Evolutionary conservation across 2,113 vertebrate species (phyloP), one percentile per base, ranked within the genome.

Genomic region (Eurystomus gularis): DNA sequence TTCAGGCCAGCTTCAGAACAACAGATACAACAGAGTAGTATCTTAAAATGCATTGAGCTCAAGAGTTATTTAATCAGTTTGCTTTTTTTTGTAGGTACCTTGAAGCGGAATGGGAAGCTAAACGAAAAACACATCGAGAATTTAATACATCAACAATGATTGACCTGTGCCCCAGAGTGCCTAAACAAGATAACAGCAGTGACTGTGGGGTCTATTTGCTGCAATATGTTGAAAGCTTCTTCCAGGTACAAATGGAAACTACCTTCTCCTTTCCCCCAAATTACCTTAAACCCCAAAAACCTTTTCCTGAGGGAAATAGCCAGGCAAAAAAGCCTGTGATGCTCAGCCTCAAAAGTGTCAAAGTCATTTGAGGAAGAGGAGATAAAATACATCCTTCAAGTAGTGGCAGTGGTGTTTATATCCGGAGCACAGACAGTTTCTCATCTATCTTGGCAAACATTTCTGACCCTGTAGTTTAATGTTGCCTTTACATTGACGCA

Each of bases 201-300:
- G 99, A 99, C 94, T 99, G 99, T 90, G 99, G 99, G 28, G 98
- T 99, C 25, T 99, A 99, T 94, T 98, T 99, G 86, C 97, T 99
- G 55, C 99, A 99, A 14, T 99, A 99, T 58, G 99, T 99, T 20
- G 99, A 99, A 96, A 99, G 98, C 88, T 99, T 99, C 97, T 97
- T 99, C 46, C 98, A 99, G 99, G 99, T 99, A 98, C 25, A 80
- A 48, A 90, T 85, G 68, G 58, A 90, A 82, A 26, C 55, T 86
- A n/a, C 28, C 23, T 62, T 62, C 6, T 13, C 10, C 13, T 76
- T 82, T 86, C 6, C 31, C 31, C 33, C 2, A 73, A 48, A 55
- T 42, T 52, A 57, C 20, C 23, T 84, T 57, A 61, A 82, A 29
- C 8, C 37, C 46, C 1, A 16, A 70, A 55, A 72, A 21, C 0